These are phyloP conservation scores for Epinephelus malabaricus DNA, from an alignment of 2,797 vertebrate genomes.

Conservation along the genomic window DNA sequence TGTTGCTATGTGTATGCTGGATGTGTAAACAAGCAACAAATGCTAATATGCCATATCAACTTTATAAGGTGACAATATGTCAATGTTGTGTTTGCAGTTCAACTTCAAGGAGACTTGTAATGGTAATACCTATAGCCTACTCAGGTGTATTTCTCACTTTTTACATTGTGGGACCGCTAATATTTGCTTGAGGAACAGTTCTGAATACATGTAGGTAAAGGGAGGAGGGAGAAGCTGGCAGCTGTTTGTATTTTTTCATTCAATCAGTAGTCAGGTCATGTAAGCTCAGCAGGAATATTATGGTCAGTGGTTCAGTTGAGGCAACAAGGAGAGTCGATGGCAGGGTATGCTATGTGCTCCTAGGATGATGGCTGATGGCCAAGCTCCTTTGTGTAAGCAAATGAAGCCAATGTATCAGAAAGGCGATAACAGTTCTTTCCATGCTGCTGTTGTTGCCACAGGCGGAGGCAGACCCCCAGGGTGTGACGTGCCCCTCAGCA, in stretches of 20 bases:
- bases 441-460: constrained; percentile 20
- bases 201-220: neutral
- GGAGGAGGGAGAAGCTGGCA: neutral
- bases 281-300: constrained; percentile 20
- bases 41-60: neutral
- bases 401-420: constrained; percentile 52
- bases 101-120: neutral
- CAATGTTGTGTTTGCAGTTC: neutral
- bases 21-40: neutral
- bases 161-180: neutral
- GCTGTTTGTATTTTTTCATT: neutral
- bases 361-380: constrained; percentile 37
- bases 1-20: neutral
- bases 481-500: constrained; percentile 46
- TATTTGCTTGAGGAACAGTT: neutral
- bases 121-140: neutral
- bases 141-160: neutral
- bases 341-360: constrained; percentile 37
- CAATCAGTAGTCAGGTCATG: constrained; percentile 10
- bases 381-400: constrained; percentile 32
- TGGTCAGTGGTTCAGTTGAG: constrained; percentile 48
- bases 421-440: constrained; percentile 60
- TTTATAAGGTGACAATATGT: neutral
- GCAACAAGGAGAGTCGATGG: constrained; percentile 17
- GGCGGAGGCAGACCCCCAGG: constrained; percentile 35